These are phyloP conservation scores for Cerastis leucographa DNA, from an alignment of 2,888 invertebrate species.

Conservation along the genomic window DNA sequence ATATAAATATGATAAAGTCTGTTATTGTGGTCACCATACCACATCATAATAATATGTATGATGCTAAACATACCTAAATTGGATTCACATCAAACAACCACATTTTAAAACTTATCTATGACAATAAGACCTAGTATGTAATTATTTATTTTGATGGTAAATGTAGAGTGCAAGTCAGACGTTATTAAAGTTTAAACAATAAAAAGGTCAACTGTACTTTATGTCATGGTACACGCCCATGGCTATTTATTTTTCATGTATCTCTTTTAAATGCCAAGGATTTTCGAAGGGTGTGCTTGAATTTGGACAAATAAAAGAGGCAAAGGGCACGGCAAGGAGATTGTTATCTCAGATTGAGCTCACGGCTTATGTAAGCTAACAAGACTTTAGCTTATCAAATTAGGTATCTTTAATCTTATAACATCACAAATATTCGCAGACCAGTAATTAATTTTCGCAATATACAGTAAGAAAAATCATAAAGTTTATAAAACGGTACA, in stretches of 20 bases:
- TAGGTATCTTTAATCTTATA: slow-evolving; percentile 27
- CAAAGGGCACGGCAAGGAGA: slow-evolving; percentile 43
- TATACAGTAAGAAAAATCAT: slow-evolving; percentile 3
- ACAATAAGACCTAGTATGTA: neutral
- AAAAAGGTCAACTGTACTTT: slow-evolving; percentile 70
- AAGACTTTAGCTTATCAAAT: slow-evolving; percentile 35
- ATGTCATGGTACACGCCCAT: slow-evolving; percentile 66
- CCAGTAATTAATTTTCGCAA: slow-evolving; percentile 16
- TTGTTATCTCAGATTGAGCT: slow-evolving; percentile 38
- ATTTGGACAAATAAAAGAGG: slow-evolving; percentile 41
- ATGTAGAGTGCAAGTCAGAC: slow-evolving; percentile 49
- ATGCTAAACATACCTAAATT: neutral
- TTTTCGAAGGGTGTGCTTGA: slow-evolving; percentile 54
- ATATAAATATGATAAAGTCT: neutral
- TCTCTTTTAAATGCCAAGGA: slow-evolving; percentile 65
- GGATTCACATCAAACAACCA: neutral
- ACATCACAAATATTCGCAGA: slow-evolving; percentile 10
- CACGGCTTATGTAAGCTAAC: slow-evolving; percentile 18
- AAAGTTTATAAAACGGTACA: slow-evolving; percentile 31
- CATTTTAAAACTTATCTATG: neutral
- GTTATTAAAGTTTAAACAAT: slow-evolving; percentile 67
- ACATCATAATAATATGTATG: neutral
- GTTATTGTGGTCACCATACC: slow-evolving; percentile 10
- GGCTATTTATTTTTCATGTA: slow-evolving; percentile 60
- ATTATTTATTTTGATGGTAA: slow-evolving; percentile 35